Evolutionary conservation across 2,113 vertebrate genomes (phyloP), one percentile per base, ranked within the genome.

Genomic region (Microcebus ravelobensis): DNA sequence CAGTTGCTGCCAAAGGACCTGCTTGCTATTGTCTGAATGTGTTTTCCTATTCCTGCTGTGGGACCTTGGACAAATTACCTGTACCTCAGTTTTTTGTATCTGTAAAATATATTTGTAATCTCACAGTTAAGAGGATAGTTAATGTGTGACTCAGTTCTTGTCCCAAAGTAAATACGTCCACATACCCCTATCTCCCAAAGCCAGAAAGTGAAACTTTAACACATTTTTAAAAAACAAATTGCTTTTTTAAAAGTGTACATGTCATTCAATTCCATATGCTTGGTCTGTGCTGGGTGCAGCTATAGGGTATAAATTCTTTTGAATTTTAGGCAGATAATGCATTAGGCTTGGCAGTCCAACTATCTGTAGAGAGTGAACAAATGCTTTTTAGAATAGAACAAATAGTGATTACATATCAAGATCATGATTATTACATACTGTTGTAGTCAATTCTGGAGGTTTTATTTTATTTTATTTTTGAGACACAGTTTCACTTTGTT

Each of bases 101-200:
- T 85, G n/a, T 88, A 42, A 82, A 55, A 88, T 36, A 52, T 36
- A 67, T 8, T 52, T 83, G 34, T 96, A 87, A 85, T 55, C 39
- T 85, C 65, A 55, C 15, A 45, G 81, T 67, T 70, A 67, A 42
- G 27, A 71, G 73, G 15, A n/a, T 71, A 94, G 68, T 93, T 81
- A 80, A 81, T 86, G 42, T 95, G 31, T 82, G 68, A 93, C 25
- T 91, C 68, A 71, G 52, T 74, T 18, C 25, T 91, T 92, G 57
- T 63, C 71, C 45, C 15, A 76, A 96, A 85, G 76, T 45, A 65
- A 88, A 39, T 92, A 81, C 12, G 17, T 25, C 34, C 31, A 81
- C 29, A 73, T 91, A 84, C 7, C 57, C 73, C 48, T 73, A 9
- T 29, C 48, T 84, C 13, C 27, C 55, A 88, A 61, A 88, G 74